These are phyloP conservation scores for Tiaroga cobitis DNA, from an alignment of 2,797 vertebrate genomes.

Conservation along the genomic window DNA sequence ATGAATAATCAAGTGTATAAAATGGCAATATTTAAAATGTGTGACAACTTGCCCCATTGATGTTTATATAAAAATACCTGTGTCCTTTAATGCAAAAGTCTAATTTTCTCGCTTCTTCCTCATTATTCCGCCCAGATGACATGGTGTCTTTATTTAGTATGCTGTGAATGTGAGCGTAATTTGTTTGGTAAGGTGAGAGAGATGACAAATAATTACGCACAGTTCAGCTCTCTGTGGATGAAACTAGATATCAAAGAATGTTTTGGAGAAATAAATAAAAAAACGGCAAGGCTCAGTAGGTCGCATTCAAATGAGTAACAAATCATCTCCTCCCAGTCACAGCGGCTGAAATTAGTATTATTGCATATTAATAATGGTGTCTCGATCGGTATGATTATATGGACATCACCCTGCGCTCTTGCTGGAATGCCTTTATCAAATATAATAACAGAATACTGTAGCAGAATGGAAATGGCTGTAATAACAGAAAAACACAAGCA, in stretches of 20 bases:
- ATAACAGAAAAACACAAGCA: constrained; percentile 12
- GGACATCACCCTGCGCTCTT: background rate
- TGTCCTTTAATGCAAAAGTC: background rate
- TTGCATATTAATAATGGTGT: constrained; percentile 7
- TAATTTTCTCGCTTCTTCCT: background rate
- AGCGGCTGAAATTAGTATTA: constrained; percentile 1
- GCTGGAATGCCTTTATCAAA: constrained; percentile 1
- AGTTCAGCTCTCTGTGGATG: background rate
- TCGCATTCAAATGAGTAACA: background rate
- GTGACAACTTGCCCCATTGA: background rate
- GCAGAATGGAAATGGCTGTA: constrained; percentile 10
- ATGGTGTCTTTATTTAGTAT: background rate
- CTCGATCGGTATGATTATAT: constrained; percentile 4
- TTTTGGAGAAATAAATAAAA: constrained; percentile 6
- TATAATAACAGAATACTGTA: constrained; percentile 7
- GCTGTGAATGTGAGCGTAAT: background rate
- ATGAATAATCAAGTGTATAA: background rate
- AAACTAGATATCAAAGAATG: constrained; percentile 14
- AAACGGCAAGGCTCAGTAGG: background rate
- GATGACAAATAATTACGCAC: constrained; percentile 20
- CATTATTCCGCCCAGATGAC: background rate
- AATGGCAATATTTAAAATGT: background rate
- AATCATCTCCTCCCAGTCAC: constrained; percentile 23
- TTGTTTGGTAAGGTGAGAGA: constrained; percentile 15
- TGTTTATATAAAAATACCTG: background rate